Percentiles rank a stretch among this genome's conserved stretches.
Conservation (phyloP, 2,888 invertebrate species). For the Oxytorus armatus region DNA sequence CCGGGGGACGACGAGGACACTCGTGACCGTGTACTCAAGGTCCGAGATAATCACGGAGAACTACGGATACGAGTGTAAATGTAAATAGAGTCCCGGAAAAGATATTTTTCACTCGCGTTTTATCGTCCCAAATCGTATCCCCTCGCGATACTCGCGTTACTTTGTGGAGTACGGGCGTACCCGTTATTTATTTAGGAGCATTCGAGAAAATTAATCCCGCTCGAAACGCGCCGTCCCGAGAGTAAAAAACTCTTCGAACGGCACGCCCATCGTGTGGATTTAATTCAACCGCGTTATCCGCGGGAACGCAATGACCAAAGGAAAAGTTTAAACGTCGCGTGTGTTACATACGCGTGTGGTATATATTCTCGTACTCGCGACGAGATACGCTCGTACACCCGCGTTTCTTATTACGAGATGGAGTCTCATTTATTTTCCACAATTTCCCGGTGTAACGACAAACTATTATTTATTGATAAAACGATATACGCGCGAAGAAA, state of each 20-base stretch:
- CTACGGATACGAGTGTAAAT: background rate
- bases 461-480: no score
- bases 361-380: no score
- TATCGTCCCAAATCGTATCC: slow-evolving; percentile 13
- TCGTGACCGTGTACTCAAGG: background rate
- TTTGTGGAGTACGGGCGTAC: no score
- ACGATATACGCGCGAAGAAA: background rate
- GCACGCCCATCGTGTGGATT: no score
- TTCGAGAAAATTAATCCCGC: background rate
- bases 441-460: no score
- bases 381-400: slow-evolving; percentile 12
- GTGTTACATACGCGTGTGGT: background rate
- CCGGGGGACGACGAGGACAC: no score
- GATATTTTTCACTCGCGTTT: background rate
- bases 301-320: background rate
- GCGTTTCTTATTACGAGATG: slow-evolving; percentile 64
- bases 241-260: no score
- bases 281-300: no score
- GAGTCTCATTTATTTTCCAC: slow-evolving; percentile 16
- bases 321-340: background rate
- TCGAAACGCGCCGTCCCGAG: background rate
- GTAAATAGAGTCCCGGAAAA: slow-evolving; percentile 16
- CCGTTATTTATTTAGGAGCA: slow-evolving; percentile 7
- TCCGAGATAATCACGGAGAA: slow-evolving; percentile 11
- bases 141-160: background rate